These are phyloP conservation scores for Otus scops DNA, from an alignment of 2,797 vertebrate genomes.

Conservation along the genomic window DNA sequence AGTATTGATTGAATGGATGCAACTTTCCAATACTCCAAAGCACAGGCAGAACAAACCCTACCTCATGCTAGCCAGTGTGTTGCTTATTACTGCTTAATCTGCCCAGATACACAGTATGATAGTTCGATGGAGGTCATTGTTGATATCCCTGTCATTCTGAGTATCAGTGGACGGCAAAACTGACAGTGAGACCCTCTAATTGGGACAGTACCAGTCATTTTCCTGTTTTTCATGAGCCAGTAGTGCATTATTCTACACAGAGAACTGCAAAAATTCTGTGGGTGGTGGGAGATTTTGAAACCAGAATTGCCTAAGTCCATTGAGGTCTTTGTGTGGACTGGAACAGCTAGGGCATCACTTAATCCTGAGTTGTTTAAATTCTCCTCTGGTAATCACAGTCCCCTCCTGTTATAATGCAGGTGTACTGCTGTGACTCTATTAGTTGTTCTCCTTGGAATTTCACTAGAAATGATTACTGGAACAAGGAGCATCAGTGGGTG, in stretches of 20 bases:
- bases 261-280: neutral
- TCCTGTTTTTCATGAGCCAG: neutral
- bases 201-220: neutral
- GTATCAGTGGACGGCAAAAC: neutral
- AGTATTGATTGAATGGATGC: neutral
- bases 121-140: neutral
- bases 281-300: neutral
- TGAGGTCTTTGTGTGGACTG: constrained; percentile 14
- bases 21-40: neutral
- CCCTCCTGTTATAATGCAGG: constrained; percentile 40
- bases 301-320: neutral
- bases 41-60: neutral
- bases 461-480: constrained; percentile 49
- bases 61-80: neutral
- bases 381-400: constrained; percentile 25
- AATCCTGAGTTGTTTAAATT: constrained; percentile 58
- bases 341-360: constrained; percentile 6
- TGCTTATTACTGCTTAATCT: neutral
- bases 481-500: constrained; percentile 8
- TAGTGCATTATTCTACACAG: neutral
- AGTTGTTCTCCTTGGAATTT: constrained; percentile 51
- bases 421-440: constrained; percentile 55
- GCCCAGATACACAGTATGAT: neutral
- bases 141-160: neutral
- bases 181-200: neutral